Conservation (phyloP, 2,113 vertebrate species). For the Lamprotornis superbus region DNA sequence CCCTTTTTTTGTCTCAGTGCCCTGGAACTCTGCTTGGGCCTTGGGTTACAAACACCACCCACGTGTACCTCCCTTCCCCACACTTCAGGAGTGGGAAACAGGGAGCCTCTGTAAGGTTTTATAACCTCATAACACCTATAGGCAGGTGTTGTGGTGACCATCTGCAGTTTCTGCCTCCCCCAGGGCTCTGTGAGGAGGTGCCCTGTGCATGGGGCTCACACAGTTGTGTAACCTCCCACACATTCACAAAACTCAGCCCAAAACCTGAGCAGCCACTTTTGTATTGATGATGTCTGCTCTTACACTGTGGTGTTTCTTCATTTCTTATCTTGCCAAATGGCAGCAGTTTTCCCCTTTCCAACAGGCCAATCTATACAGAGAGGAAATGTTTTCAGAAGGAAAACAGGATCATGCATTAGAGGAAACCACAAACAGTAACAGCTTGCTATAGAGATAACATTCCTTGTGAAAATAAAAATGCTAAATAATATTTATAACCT, state of each 20-base stretch:
- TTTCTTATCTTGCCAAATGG: not conserved
- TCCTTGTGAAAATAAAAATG: not conserved
- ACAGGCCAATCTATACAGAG: not conserved
- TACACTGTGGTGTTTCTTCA: not conserved
- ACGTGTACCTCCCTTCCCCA: not conserved
- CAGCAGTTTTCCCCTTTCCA: not conserved
- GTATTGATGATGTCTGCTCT: not conserved
- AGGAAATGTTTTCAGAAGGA: not conserved
- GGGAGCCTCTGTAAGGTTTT: not conserved
- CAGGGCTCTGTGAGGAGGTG: not conserved
- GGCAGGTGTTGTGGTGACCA: accelerated
- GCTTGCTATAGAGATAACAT: slow-evolving; percentile 36
- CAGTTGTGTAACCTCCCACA: not conserved
- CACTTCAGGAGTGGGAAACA: not conserved
- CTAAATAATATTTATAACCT: slow-evolving; percentile 5
- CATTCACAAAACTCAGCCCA: not conserved
- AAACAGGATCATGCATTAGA: not conserved
- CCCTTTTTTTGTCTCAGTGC: not conserved
- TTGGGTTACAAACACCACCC: not conserved
- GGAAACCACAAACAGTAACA: slow-evolving; percentile 29
- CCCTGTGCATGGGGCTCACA: accelerated
- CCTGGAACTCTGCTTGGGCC: not conserved
- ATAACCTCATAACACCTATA: not conserved
- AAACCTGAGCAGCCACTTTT: not conserved
- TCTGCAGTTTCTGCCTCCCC: not conserved